Base-by-base conservation (phyloP, 1,140 invertebrate genomes). In the Lanistes nyassanus region DNA sequence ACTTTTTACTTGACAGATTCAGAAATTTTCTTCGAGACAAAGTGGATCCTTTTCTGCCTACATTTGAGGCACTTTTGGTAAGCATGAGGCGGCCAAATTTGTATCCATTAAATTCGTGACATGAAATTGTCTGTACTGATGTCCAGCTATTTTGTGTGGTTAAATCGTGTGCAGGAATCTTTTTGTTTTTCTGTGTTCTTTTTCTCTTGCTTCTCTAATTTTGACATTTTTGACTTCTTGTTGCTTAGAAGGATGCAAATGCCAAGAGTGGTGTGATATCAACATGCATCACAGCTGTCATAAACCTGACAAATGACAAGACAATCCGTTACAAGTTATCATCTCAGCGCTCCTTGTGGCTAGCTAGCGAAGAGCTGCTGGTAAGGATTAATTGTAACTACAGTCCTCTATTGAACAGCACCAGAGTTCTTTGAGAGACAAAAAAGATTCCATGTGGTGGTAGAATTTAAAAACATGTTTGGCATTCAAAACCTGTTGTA, bases 41-140 rank as follows among this genome's bases (percentile, higher is more conserved):
- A 39, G 79, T 87, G 34, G 83, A 86, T 68, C 77, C 79, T 26
- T 79, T 86, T 21, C 62, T 83, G 16, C 82, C 85, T 51, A 75
- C 82, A 31, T 86, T 87, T 82, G 83, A 87, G 81, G 68, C 65
- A 7, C 55, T 87, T 3, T 60, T 85, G 78, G 85, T 87, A 80
- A 75, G 83, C 29, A 23, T 34, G 26, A 31, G 42, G 1, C 42
- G 19, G 5, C 19, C 42, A 47, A 13, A 47, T 3, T 47, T 47
- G 42, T 47, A 6, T 47, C 0, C 42, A 47, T 16, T 16, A 47
- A 47, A 47, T 47, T 47, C n/a, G 13, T 53, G 51, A 53, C 13
- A 53, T 13, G 51, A 53, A 53, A 47, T 47, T 47, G 9, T 47
- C 42, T 47, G 42, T 47, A 6, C 42, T 47, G 42, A n/a, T n/a